A percentile compares a stretch with the other conserved stretches of the same genome.
Conservation (phyloP, 2,113 vertebrate species). For the Leiothrix lutea region DNA sequence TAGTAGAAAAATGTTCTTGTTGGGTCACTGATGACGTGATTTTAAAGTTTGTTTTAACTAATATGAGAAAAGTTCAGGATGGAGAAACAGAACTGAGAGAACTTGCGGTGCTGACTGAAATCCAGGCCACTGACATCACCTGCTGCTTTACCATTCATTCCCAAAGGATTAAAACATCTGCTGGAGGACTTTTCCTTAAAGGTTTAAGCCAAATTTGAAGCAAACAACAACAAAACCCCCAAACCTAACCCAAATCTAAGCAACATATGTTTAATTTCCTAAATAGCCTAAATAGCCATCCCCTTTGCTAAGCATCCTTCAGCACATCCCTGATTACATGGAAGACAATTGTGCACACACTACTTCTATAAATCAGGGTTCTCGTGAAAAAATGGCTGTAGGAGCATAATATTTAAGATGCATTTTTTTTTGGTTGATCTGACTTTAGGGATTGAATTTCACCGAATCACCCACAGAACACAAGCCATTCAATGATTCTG, state of each 20-base stretch:
- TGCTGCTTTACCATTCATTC: background rate
- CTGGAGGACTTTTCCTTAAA: background rate
- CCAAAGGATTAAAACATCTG: background rate
- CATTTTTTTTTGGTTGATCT: background rate
- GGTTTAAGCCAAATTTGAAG: background rate
- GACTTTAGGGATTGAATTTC: background rate
- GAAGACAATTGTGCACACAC: background rate
- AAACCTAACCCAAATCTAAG: background rate
- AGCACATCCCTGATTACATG: background rate
- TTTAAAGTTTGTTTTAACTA: background rate
- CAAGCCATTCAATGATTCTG: background rate
- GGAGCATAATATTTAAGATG: background rate
- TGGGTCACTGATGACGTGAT: background rate
- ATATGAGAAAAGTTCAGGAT: background rate
- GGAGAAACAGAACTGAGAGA: background rate
- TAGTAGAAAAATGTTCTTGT: background rate
- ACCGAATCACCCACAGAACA: fast-evolving
- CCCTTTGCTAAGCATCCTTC: background rate
- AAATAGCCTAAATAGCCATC: background rate
- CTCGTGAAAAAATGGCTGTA: background rate
- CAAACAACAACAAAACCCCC: background rate
- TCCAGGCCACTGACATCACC: background rate
- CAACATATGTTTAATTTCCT: background rate
- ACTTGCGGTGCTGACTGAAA: background rate
- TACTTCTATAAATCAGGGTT: background rate